phyloP scores from a whole-genome alignment of 53 echinoderm and acorn worm species.

The Zoroaster sp. region DNA sequence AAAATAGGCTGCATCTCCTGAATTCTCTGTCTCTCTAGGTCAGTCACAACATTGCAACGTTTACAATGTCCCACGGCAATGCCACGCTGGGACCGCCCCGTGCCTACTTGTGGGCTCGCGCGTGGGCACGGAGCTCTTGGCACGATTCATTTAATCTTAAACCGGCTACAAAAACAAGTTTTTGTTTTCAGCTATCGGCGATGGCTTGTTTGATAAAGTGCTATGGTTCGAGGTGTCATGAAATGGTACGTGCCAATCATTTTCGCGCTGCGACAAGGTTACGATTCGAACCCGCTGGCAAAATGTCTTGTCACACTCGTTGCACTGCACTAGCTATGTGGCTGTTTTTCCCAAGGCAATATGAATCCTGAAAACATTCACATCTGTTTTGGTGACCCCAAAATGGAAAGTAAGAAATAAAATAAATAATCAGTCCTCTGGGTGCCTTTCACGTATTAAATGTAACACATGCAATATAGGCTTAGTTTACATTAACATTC shows the following conservation, averaged over 20 bases:
- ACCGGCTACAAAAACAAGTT: neutral
- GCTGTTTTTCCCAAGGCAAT: no score
- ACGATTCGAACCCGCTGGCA: neutral
- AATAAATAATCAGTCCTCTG: no score
- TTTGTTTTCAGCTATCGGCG: neutral
- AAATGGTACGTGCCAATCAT: neutral
- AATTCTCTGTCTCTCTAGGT: neutral
- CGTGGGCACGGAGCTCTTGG: neutral
- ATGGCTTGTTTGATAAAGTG: neutral
- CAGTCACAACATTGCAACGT: conserved; percentile 12
- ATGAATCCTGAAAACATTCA: no score
- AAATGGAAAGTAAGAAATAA: no score
- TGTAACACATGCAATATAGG: no score
- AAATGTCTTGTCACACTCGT: neutral
- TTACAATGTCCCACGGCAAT: neutral
- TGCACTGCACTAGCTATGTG: no score
- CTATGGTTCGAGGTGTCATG: neutral
- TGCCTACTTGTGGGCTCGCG: neutral
- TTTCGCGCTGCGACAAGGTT: neutral
- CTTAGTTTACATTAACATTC: no score
- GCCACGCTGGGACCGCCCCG: neutral
- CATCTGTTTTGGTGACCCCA: no score
- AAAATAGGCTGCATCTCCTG: neutral
- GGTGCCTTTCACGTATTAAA: no score
- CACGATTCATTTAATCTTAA: neutral